Evolutionary conservation across 2,797 vertebrate genomes (phyloP).

Genomic region (Phataginus tricuspis): DNA sequence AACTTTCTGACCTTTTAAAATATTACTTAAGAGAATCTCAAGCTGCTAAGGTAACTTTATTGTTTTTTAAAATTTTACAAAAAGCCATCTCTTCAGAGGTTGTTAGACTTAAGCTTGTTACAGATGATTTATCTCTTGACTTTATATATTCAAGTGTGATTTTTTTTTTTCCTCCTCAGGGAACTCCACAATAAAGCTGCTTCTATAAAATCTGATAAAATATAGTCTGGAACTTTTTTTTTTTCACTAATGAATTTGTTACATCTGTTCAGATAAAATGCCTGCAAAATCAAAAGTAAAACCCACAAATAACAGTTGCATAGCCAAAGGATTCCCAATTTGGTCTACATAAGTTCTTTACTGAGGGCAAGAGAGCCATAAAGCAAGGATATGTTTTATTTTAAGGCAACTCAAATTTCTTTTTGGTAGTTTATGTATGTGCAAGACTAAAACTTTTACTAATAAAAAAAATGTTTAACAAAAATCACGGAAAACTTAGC

Average conservation of each 20-base stretch:
- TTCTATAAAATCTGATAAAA: background rate
- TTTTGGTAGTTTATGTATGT: background rate
- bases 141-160: slow-evolving; percentile 24
- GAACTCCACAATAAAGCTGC: background rate
- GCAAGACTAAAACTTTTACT: slow-evolving; percentile 17
- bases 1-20: slow-evolving; percentile 97
- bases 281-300: slow-evolving; percentile 21
- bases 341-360: background rate
- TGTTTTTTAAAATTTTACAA: background rate
- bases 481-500: background rate
- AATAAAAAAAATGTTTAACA: background rate
- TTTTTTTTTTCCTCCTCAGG: background rate
- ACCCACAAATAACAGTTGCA: background rate
- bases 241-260: background rate
- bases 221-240: background rate
- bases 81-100: background rate
- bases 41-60: slow-evolving; percentile 94
- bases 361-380: background rate
- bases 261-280: background rate
- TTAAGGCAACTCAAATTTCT: background rate
- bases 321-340: background rate
- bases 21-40: slow-evolving; percentile 99
- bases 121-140: background rate
- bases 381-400: slow-evolving; percentile 24
- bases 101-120: background rate